Evolutionary conservation across 2,888 invertebrate genomes (phyloP).

Genomic region (Yponomeuta plumbellus): DNA sequence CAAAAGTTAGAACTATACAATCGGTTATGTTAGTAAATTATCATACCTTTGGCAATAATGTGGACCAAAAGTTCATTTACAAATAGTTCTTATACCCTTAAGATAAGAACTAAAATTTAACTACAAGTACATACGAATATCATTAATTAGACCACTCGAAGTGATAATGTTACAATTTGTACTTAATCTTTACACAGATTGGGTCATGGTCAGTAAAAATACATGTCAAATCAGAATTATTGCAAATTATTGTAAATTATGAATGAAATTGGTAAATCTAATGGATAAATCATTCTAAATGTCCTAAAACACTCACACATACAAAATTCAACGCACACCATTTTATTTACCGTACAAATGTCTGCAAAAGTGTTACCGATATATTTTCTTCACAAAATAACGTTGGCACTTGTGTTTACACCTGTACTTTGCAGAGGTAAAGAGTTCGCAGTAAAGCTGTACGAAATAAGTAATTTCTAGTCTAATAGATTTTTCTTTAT

Average conservation of each 20-base stretch:
- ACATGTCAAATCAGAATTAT: background rate
- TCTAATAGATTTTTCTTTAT: background rate
- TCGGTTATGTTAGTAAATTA: constrained; percentile 23
- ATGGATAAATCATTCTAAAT: background rate
- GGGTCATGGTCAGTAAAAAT: constrained; percentile 36
- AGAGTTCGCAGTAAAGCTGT: background rate
- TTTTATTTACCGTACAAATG: constrained; percentile 4
- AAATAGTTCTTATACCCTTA: constrained; percentile 8
- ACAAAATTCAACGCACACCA: background rate
- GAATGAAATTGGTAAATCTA: background rate
- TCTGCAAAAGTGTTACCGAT: background rate
- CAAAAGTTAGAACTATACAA: background rate
- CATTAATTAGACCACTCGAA: background rate
- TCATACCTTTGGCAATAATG: background rate
- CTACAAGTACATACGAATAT: background rate
- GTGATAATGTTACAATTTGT: constrained; percentile 36
- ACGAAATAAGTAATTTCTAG: background rate
- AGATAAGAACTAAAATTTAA: background rate
- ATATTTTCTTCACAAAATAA: background rate
- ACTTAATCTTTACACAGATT: constrained; percentile 38
- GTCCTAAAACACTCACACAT: constrained; percentile 3
- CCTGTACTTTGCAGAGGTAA: background rate
- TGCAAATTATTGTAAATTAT: background rate
- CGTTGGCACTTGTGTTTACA: background rate
- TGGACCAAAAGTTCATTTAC: constrained; percentile 24